Conservation (phyloP, 2,888 invertebrate species). For the Metallyticus violacea region DNA sequence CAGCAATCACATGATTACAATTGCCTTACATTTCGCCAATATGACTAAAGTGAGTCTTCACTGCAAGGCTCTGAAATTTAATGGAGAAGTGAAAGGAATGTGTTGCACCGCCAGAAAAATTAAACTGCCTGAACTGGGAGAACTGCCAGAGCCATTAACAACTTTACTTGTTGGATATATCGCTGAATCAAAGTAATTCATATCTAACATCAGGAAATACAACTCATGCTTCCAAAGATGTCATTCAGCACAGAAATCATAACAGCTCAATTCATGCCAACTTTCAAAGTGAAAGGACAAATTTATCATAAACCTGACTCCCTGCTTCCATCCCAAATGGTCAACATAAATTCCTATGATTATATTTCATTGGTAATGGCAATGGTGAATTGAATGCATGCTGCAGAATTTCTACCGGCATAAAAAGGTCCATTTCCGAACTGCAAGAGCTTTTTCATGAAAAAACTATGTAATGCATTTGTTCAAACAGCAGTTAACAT, state of each 20-base stretch:
- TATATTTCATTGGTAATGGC: too few relatives aligned
- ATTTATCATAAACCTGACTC: too few relatives aligned
- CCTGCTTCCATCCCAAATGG: background rate
- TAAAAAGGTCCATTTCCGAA: too few relatives aligned
- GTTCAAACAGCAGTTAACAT: too few relatives aligned
- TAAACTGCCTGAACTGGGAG: constrained; percentile 17
- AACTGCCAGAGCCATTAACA: constrained; percentile 28
- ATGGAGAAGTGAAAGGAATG: background rate
- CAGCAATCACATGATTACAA: constrained; percentile 22
- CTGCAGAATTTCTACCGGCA: too few relatives aligned
- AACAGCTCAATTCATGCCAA: background rate
- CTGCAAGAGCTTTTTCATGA: too few relatives aligned
- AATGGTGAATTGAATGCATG: too few relatives aligned
- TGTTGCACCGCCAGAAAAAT: background rate
- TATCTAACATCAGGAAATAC: constrained; percentile 3
- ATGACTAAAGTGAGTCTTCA: constrained; percentile 19
- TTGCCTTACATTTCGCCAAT: constrained; percentile 29
- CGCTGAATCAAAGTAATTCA: constrained; percentile 10
- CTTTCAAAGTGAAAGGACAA: constrained; percentile 1
- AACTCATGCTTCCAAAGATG: background rate
- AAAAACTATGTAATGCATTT: too few relatives aligned
- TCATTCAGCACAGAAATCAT: background rate
- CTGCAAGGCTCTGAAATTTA: background rate
- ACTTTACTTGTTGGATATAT: constrained; percentile 23
- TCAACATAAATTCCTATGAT: background rate